Conservation (phyloP, 2,888 invertebrate genomes). For the Sepiola atlantica region DNA sequence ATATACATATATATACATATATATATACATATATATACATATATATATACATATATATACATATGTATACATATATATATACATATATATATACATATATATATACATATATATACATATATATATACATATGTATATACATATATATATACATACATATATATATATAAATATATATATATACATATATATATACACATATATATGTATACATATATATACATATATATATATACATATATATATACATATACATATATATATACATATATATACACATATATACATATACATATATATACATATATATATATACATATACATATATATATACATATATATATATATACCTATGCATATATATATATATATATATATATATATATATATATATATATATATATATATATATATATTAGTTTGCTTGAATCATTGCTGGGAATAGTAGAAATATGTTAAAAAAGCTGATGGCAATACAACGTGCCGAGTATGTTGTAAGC, state of each 20-base stretch:
- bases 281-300: not conserved
- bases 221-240: too few species aligned
- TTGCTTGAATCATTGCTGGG: too few species aligned
- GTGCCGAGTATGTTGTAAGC: too few species aligned
- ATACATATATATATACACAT: not conserved
- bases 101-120: not conserved
- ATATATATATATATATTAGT: not conserved
- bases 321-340: not conserved
- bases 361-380: constrained; percentile 3
- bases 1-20: too few species aligned
- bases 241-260: not conserved
- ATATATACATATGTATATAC: not conserved
- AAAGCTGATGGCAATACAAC: too few species aligned
- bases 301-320: not conserved
- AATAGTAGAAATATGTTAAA: too few species aligned
- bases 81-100: too few species aligned
- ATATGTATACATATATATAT: too few species aligned
- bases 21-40: too few species aligned
- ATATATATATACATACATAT: not conserved
- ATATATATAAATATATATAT: not conserved
- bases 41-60: too few species aligned
- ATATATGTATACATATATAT: too few species aligned
- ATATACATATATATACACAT: not conserved
- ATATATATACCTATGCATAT: not conserved
- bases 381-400: not conserved